phyloP scores from a whole-genome alignment of 1,140 invertebrate genomes.

The Melanaphis sacchari region DNA sequence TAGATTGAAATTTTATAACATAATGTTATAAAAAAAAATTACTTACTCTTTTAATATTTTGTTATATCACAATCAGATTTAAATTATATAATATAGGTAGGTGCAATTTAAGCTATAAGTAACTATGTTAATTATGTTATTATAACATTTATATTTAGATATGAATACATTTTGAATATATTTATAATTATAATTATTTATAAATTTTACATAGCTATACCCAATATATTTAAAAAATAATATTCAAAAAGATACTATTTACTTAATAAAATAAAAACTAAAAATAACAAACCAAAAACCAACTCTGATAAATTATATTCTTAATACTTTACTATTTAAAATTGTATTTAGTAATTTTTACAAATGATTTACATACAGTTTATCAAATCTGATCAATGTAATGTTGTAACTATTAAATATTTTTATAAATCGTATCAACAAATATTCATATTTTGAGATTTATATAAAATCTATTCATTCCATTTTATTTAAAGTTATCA shows the following conservation, averaged over 20 bases:
- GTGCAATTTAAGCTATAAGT: neutral
- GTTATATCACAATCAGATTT: neutral
- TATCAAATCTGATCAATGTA: neutral
- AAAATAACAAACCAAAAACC: too few species aligned
- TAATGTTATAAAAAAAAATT: neutral
- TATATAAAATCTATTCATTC: neutral
- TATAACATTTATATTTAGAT: neutral
- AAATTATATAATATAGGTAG: neutral
- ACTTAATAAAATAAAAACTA: too few species aligned
- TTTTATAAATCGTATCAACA: neutral
- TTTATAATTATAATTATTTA: too few species aligned
- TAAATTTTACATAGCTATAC: too few species aligned
- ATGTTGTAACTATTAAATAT: neutral
- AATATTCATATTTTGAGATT: neutral
- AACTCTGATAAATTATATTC: too few species aligned
- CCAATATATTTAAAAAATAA: too few species aligned
- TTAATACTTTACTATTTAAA: too few species aligned
- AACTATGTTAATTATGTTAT: neutral
- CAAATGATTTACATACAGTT: neutral
- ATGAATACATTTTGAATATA: too few species aligned
- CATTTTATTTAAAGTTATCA: neutral
- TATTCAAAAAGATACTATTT: too few species aligned
- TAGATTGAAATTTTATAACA: neutral
- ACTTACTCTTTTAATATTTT: too few species aligned
- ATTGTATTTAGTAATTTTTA: neutral